Conservation (phyloP, 2,797 vertebrate genomes). For the Coracias cyanogaster region DNA sequence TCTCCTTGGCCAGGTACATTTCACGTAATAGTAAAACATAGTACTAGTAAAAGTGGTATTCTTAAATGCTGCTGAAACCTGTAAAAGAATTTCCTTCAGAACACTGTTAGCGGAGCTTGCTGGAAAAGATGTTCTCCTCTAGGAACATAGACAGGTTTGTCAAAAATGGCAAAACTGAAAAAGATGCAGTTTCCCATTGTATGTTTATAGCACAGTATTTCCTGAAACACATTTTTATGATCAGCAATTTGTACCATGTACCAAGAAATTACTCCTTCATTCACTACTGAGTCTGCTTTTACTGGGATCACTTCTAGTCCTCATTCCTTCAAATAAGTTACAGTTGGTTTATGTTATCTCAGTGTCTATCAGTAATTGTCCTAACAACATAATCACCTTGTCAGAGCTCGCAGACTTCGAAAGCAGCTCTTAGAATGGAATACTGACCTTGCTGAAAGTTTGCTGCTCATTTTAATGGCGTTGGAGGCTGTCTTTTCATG, state of each 20-base stretch:
- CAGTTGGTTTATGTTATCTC: neutral
- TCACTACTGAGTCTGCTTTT: neutral
- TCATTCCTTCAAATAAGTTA: neutral
- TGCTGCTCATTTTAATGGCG: neutral
- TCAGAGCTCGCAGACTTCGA: neutral
- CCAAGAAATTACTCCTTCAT: neutral
- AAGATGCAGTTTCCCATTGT: neutral
- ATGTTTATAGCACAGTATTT: neutral
- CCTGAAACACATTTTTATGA: neutral
- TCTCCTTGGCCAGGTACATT: neutral
- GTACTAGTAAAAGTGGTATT: neutral
- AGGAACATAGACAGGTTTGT: neutral
- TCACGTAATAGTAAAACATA: neutral
- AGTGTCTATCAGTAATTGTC: neutral
- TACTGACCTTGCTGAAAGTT: neutral
- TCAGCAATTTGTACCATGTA: neutral
- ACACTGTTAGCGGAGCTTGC: neutral
- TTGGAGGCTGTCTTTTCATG: neutral
- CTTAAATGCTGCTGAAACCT: neutral
- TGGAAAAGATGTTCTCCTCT: neutral
- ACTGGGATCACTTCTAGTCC: neutral
- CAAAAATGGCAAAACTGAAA: neutral
- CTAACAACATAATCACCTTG: neutral
- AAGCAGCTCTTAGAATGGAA: neutral
- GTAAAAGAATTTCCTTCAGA: neutral